Evolutionary conservation across 1,140 invertebrate genomes (phyloP), one percentile per base, ranked within the genome.

Genomic region (Teleopsis dalmanni): DNA sequence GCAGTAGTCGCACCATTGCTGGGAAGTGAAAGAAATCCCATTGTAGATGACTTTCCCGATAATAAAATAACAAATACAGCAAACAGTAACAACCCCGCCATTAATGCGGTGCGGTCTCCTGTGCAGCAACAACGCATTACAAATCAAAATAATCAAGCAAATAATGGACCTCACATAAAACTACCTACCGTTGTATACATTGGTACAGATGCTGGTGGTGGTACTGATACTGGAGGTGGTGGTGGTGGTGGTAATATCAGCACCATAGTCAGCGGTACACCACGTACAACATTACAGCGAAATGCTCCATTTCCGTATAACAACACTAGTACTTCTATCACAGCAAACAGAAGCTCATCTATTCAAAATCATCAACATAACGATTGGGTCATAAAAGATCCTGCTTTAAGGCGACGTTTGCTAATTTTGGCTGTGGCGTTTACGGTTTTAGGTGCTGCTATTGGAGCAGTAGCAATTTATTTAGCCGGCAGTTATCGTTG

Each of bases 391-490:
- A 51, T 68, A 0, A 68, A 66, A 54, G 65, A 65, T 51, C 55
- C 65, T 8, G 52, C 59, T 26, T 56, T 64, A 16, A 54, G 65
- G 10, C 59, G 65, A 1, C 59, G 65, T 6, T 54, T 69, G 0
- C 47, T 69, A 0, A 46, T 69, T 33, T 52, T 69, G 57, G 65
- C 65, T 29, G 56, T 64, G 10, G 62, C 65, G 13, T 68, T 68
- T 16, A 68, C 61, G 10, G 62, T 69, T 6, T 49, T 69, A 16
- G 65, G 65, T 13, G 65, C 65, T n/a, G 65, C 65, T 19, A 68
- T 69, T 29, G 65, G 65, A 1, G 65, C 65, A 0, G 40, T 69
- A 53, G 61, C 65, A 41, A 69, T 68, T 16, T 69, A 69, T 45
- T 69, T 69, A 54, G 65, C 65, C 47, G 57, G 65, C 45, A 49